Evolutionary conservation across 2,113 vertebrate genomes (phyloP).

Genomic region (Prolemur simus): DNA sequence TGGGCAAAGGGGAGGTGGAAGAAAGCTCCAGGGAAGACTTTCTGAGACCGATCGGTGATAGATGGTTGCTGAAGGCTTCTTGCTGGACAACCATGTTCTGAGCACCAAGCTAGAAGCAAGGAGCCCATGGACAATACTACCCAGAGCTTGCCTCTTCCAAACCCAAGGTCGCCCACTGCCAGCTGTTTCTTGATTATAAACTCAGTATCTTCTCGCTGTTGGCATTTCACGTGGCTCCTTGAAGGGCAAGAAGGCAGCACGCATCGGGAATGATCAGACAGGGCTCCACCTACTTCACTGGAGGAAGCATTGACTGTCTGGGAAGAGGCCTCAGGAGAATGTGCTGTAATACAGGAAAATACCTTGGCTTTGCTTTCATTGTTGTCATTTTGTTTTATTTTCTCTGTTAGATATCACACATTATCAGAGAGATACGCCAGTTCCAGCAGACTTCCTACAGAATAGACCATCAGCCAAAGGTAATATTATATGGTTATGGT

Average conservation of each 20-base stretch:
- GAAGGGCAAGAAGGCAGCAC: background rate
- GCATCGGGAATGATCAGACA: background rate
- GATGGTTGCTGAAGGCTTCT: background rate
- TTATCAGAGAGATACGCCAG: constrained; percentile 98
- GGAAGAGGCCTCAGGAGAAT: background rate
- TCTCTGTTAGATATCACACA: constrained; percentile 94
- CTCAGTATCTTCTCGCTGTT: background rate
- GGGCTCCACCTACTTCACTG: background rate
- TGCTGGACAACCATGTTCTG: background rate
- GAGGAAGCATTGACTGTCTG: background rate
- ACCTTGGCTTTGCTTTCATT: background rate
- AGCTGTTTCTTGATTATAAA: background rate
- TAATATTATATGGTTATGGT: constrained; percentile 71
- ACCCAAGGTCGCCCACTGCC: background rate
- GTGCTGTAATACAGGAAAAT: background rate
- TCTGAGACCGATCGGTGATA: background rate
- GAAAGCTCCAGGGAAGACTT: background rate
- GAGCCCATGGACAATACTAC: background rate
- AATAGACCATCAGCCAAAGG: constrained; percentile 97
- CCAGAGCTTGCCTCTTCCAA: background rate
- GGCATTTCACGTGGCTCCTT: background rate
- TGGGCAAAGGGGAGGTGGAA: background rate
- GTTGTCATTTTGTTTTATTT: background rate
- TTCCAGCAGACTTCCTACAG: constrained; percentile 99
- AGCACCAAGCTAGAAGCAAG: background rate